phyloP scores from a whole-genome alignment of 2,797 vertebrate species.

The Molossus molossus region DNA sequence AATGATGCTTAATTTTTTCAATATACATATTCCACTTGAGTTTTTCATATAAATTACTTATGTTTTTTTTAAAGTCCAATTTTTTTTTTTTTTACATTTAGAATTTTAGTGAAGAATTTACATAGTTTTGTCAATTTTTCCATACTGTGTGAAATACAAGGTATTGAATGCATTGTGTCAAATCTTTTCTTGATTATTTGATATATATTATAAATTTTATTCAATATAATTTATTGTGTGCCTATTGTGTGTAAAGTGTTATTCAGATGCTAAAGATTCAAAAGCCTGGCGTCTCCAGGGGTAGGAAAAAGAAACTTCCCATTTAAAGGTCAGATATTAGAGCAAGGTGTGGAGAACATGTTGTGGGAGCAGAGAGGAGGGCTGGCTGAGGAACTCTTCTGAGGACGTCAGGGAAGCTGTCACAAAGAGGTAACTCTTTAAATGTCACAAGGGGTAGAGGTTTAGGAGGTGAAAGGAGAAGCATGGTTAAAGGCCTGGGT shows the following conservation, averaged over 20 bases:
- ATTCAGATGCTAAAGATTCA: neutral
- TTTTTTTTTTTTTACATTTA: neutral
- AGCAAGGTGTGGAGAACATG: neutral
- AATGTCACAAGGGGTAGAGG: neutral
- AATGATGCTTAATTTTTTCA: slow-evolving; percentile 45
- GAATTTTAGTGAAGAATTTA: neutral
- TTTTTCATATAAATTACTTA: neutral
- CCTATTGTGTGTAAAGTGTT: neutral
- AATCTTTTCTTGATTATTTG: slow-evolving; percentile 19
- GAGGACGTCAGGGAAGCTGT: neutral
- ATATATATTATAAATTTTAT: neutral
- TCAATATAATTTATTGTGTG: neutral
- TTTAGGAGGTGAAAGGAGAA: neutral
- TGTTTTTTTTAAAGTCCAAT: neutral
- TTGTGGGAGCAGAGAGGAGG: neutral
- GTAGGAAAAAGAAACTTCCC: neutral
- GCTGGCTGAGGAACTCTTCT: neutral
- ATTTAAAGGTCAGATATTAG: neutral
- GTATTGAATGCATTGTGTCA: neutral
- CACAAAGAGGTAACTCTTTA: neutral
- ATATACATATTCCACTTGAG: neutral
- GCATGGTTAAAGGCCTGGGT: neutral
- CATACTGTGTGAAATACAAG: neutral
- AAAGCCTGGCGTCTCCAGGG: neutral
- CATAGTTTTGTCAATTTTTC: neutral